phyloP scores from a whole-genome alignment of 2,888 invertebrate species.

The Perithous albicinctus region DNA sequence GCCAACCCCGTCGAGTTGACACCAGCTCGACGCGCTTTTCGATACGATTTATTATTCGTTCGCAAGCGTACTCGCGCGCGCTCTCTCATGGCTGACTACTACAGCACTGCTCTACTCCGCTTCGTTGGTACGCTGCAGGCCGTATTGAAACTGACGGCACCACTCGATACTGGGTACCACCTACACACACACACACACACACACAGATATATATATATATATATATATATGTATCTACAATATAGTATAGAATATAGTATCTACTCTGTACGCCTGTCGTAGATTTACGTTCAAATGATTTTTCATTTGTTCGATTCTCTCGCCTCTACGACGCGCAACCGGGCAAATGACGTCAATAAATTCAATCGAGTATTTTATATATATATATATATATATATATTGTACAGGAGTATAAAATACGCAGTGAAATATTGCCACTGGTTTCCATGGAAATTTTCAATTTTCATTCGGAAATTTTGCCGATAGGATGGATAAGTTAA shows the following conservation, averaged over 20 bases:
- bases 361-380: slow-evolving; percentile 31
- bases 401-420: slow-evolving; percentile 15
- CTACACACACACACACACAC: too few species aligned
- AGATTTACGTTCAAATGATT: slow-evolving; percentile 58
- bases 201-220: too few species aligned
- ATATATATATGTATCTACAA: slow-evolving; percentile 31
- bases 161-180: slow-evolving; percentile 51
- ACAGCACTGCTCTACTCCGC: slow-evolving; percentile 7
- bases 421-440: background rate
- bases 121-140: slow-evolving; percentile 32
- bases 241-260: slow-evolving; percentile 10
- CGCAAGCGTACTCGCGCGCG: background rate
- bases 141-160: slow-evolving; percentile 61
- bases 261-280: slow-evolving; percentile 46
- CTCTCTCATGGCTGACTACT: background rate
- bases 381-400: too few species aligned
- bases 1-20: slow-evolving; percentile 39
- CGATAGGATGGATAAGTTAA: slow-evolving; percentile 27
- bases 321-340: slow-evolving; percentile 16
- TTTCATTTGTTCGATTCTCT: slow-evolving; percentile 52
- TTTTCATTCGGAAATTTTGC: background rate
- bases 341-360: slow-evolving; percentile 38
- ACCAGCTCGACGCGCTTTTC: slow-evolving; percentile 53
- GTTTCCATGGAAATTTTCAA: slow-evolving; percentile 11
- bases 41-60: slow-evolving; percentile 60